phyloP scores from a whole-genome alignment of 2,888 invertebrate species.

The Encarsia formosa region DNA sequence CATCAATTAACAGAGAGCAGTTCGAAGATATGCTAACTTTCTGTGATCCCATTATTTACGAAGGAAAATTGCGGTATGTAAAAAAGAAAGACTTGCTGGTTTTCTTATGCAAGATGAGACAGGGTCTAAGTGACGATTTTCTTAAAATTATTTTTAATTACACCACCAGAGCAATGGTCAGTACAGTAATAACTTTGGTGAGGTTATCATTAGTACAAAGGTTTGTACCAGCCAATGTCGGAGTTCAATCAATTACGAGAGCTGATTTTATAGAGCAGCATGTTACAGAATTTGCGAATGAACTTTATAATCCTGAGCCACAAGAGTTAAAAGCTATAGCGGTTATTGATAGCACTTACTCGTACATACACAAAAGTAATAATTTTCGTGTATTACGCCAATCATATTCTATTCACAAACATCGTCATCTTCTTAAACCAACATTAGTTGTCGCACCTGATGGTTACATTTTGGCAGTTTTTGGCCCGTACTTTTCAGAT shows the following conservation, averaged over 20 bases:
- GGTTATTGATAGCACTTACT: no score
- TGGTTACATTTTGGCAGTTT: constrained; percentile 15
- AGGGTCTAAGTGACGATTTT: constrained; percentile 9
- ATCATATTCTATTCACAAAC: no score
- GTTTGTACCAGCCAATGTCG: constrained; percentile 25
- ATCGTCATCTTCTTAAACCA: constrained; percentile 24
- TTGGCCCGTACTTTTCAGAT: constrained; percentile 23
- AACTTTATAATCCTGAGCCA: constrained; percentile 9
- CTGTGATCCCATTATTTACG: constrained; percentile 12
- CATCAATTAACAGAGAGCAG: neutral
- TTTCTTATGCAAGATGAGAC: constrained; percentile 9
- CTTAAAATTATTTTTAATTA: constrained; percentile 9
- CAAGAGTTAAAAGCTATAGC: neutral
- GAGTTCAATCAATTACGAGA: constrained; percentile 23
- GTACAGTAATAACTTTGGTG: constrained; percentile 1
- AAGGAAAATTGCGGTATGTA: neutral
- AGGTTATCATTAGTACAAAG: constrained; percentile 18
- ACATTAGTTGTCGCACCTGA: constrained; percentile 18
- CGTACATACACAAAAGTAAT: no score
- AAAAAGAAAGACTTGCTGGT: constrained; percentile 6
- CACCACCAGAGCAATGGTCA: constrained; percentile 8
- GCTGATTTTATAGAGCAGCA: constrained; percentile 17
- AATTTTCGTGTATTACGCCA: no score
- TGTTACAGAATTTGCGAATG: no score
- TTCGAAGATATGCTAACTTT: constrained; percentile 12